phyloP scores from a whole-genome alignment of 2,797 vertebrate species.

The Geotrypetes seraphini region DNA sequence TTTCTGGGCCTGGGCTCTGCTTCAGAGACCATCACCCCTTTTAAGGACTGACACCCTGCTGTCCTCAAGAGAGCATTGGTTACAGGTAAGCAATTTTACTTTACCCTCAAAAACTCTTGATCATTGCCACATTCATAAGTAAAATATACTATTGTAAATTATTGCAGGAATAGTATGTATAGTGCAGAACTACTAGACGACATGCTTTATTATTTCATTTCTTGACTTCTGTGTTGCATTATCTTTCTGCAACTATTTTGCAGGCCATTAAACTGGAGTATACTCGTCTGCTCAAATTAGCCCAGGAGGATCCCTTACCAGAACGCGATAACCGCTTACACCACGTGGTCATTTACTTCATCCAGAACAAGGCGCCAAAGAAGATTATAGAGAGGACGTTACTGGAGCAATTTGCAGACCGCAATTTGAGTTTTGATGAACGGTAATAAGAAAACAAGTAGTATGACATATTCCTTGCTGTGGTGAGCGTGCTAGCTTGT shows the following conservation, averaged over 20 bases:
- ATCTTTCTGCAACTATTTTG: not conserved
- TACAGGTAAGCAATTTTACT: no score
- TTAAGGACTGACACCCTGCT: no score
- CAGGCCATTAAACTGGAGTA: slow-evolving; percentile 95
- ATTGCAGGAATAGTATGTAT: no score
- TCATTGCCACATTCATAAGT: no score
- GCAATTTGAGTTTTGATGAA: slow-evolving; percentile 92
- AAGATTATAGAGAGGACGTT: slow-evolving; percentile 94
- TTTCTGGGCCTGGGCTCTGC: no score
- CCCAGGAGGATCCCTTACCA: slow-evolving; percentile 82
- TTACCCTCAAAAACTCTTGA: no score
- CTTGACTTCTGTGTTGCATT: not conserved
- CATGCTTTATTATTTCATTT: not conserved
- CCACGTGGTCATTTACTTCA: slow-evolving; percentile 87
- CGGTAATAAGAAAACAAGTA: slow-evolving; percentile 53
- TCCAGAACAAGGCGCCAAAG: slow-evolving; percentile 91
- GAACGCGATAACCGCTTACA: slow-evolving; percentile 88
- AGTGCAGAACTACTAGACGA: not conserved
- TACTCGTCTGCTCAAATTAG: slow-evolving; percentile 76
- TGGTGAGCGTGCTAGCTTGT: no score
- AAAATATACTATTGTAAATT: no score
- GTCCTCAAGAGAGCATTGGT: not conserved
- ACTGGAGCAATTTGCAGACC: slow-evolving; percentile 88
- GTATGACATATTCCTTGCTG: not conserved
- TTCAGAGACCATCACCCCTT: no score